These are phyloP conservation scores for Potorous gilbertii DNA, from an alignment of 2,797 vertebrate genomes.

Conservation along the genomic window DNA sequence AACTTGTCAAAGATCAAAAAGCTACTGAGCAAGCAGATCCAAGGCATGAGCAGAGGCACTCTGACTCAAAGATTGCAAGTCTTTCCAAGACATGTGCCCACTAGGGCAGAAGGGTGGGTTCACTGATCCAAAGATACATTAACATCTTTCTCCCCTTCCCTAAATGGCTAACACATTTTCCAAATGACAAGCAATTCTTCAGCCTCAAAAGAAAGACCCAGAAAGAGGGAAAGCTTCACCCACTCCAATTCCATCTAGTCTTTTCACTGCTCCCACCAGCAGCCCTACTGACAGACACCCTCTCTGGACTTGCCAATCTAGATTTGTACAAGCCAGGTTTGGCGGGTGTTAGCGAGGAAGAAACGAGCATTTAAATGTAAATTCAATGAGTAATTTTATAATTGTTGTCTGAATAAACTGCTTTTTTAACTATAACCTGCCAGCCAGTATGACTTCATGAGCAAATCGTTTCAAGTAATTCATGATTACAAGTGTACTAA, in stretches of 20 bases:
- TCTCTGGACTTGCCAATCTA: not conserved
- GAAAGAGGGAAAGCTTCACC: not conserved
- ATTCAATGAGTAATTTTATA: constrained; percentile 69
- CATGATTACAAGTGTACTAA: constrained; percentile 62
- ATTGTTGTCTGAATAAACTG: constrained; percentile 71
- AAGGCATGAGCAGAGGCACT: not conserved
- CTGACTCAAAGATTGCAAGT: not conserved
- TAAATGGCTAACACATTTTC: not conserved
- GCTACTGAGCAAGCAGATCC: not conserved
- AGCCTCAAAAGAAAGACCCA: not conserved
- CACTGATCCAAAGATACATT: not conserved
- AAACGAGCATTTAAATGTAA: constrained; percentile 48
- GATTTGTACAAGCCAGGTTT: not conserved
- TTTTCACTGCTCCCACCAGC: not conserved
- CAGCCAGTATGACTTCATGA: constrained; percentile 68
- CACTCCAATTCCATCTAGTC: not conserved
- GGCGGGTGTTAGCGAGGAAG: not conserved
- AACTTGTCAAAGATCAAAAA: not conserved
- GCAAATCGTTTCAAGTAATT: constrained; percentile 70
- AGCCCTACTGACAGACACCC: not conserved
- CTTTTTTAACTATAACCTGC: constrained; percentile 70
- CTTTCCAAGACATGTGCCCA: not conserved
- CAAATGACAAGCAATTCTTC: not conserved
- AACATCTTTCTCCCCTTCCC: not conserved
- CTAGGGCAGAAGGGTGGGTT: not conserved